Conservation (phyloP, 1,140 invertebrate species). For the Trichonephila clavata region DNA sequence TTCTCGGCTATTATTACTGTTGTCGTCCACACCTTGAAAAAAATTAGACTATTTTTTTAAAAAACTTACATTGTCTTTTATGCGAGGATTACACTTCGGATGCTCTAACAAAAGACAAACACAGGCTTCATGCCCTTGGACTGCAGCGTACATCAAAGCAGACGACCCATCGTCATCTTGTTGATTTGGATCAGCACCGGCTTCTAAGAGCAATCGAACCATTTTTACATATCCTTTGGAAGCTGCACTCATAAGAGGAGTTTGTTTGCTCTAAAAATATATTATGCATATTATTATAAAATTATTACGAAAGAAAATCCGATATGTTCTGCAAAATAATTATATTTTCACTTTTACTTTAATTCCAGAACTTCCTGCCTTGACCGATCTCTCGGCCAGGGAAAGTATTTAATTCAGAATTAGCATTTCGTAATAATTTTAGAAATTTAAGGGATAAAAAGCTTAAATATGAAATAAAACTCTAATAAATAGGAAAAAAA, state of each 20-base stretch:
- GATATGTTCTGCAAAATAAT: too few species aligned
- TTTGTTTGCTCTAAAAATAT: conserved; percentile 89
- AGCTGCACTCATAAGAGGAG: conserved; percentile 95
- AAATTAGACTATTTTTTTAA: background rate
- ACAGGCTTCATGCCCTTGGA: conserved; percentile 94
- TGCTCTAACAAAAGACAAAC: conserved; percentile 88
- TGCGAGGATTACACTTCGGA: conserved; percentile 90
- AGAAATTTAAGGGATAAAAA: too few species aligned
- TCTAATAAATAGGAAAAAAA: too few species aligned
- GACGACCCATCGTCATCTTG: conserved; percentile 95
- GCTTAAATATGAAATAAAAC: too few species aligned
- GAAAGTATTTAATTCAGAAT: too few species aligned
- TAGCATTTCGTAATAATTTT: too few species aligned
- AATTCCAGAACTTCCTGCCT: too few species aligned
- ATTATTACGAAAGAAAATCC: too few species aligned
- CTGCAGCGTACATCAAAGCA: conserved; percentile 96
- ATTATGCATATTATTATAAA: too few species aligned
- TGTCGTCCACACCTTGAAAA: background rate
- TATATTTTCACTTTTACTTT: too few species aligned
- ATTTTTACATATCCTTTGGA: conserved; percentile 93
- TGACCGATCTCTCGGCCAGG: too few species aligned
- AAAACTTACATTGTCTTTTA: conserved; percentile 89
- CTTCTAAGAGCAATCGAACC: conserved; percentile 90
- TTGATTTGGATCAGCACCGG: conserved; percentile 91
- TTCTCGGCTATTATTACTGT: too few species aligned